These are phyloP conservation scores for Paradoxurus hermaphroditus DNA, from an alignment of 2,113 vertebrate genomes.

Conservation along the genomic window DNA sequence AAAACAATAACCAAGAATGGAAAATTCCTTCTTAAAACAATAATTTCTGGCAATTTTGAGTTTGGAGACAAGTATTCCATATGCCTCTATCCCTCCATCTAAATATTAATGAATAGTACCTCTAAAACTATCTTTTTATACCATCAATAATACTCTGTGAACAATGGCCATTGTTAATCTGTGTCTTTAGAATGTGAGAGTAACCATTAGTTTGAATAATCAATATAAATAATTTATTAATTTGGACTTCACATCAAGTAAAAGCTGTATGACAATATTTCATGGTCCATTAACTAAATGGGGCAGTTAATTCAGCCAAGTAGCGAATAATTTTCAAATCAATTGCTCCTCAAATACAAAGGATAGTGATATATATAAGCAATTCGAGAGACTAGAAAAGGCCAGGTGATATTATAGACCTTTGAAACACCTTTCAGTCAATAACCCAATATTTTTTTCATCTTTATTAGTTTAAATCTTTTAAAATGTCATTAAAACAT, in stretches of 20 bases:
- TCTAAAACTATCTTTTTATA: neutral
- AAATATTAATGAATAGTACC: neutral
- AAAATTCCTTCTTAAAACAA: neutral
- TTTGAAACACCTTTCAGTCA: neutral
- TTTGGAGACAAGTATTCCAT: neutral
- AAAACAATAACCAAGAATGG: neutral
- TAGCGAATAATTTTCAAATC: constrained; percentile 26
- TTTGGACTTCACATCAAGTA: neutral
- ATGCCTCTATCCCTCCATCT: neutral
- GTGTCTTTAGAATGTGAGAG: neutral
- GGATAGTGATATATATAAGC: neutral
- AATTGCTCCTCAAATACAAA: neutral
- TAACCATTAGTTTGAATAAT: constrained; percentile 3
- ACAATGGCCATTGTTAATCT: neutral
- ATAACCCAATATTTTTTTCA: neutral
- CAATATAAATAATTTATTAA: neutral
- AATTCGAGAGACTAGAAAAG: neutral
- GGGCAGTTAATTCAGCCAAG: neutral
- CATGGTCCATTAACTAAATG: neutral
- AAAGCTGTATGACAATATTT: neutral
- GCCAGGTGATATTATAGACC: neutral
- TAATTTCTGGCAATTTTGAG: neutral
- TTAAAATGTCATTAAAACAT: neutral
- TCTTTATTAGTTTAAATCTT: neutral
- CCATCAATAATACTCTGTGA: neutral